These are phyloP conservation scores for Piaya cayana DNA, from an alignment of 2,113 vertebrate species.

Conservation along the genomic window DNA sequence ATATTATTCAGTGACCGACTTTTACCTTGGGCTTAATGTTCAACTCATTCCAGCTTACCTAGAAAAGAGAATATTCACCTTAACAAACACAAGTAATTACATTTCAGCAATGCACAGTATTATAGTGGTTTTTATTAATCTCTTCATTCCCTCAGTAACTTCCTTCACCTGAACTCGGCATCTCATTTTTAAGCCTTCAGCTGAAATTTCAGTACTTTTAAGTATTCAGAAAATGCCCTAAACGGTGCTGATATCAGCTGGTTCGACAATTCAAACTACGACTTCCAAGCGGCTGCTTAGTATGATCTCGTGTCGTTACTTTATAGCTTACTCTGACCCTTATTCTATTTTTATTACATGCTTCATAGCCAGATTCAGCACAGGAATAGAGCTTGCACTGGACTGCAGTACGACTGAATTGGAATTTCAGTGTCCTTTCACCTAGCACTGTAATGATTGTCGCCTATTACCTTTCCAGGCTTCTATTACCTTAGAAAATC, in stretches of 20 bases:
- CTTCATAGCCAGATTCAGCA: neutral
- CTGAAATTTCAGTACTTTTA: neutral
- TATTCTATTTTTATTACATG: neutral
- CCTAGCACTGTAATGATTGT: neutral
- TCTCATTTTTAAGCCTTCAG: neutral
- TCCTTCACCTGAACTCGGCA: neutral
- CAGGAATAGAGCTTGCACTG: neutral
- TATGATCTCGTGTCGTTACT: neutral
- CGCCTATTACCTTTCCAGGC: neutral
- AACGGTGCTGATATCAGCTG: neutral
- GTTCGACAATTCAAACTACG: neutral
- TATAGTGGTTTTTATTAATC: neutral
- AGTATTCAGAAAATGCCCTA: neutral
- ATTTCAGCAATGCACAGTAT: neutral
- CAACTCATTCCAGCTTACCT: neutral
- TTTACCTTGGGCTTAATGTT: slow-evolving; percentile 29
- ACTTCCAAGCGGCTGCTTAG: neutral
- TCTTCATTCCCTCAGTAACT: neutral
- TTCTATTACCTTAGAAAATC: neutral
- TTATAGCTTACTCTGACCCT: neutral
- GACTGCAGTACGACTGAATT: neutral
- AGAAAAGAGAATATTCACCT: neutral
- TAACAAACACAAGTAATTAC: neutral
- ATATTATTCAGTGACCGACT: slow-evolving; percentile 1
- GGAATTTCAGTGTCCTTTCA: slow-evolving; percentile 3